These are phyloP conservation scores for Esox lucius DNA, from an alignment of 2,797 vertebrate genomes.

Conservation along the genomic window DNA sequence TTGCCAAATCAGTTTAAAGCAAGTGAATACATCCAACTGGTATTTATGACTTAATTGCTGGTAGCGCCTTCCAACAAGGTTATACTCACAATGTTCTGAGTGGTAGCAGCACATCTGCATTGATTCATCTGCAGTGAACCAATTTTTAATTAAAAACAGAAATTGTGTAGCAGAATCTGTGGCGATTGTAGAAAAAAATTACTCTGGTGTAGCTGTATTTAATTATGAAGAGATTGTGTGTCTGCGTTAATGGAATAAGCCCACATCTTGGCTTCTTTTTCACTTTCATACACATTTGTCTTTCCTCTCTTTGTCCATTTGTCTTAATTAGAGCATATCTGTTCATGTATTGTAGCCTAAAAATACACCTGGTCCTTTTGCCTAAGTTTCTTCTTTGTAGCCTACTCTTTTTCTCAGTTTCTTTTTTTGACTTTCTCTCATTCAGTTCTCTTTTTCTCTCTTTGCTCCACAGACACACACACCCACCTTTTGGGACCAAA, in stretches of 20 bases:
- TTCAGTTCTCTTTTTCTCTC: neutral
- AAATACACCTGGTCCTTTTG: neutral
- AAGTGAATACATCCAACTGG: no score
- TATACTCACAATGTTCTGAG: no score
- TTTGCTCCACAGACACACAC: neutral
- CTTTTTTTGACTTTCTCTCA: neutral
- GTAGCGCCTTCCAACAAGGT: no score
- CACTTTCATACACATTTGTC: neutral
- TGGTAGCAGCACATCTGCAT: no score
- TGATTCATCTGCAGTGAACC: no score
- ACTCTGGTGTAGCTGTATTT: neutral
- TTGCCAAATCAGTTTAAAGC: no score
- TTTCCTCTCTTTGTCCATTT: neutral
- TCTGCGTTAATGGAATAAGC: neutral
- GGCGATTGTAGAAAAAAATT: no score
- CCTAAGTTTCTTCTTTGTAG: neutral
- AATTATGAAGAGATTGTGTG: neutral
- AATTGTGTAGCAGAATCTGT: no score
- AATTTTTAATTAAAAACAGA: no score
- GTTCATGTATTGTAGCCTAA: neutral
- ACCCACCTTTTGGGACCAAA: neutral
- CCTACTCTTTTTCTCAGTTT: constrained; percentile 1
- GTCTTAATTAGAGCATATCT: constrained; percentile 3
- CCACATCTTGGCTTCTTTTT: no score
- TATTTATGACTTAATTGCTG: no score